Evolutionary conservation across 1,140 invertebrate genomes (phyloP), one percentile per base, ranked within the genome.

Genomic region (Carcinoscorpius rotundicauda): DNA sequence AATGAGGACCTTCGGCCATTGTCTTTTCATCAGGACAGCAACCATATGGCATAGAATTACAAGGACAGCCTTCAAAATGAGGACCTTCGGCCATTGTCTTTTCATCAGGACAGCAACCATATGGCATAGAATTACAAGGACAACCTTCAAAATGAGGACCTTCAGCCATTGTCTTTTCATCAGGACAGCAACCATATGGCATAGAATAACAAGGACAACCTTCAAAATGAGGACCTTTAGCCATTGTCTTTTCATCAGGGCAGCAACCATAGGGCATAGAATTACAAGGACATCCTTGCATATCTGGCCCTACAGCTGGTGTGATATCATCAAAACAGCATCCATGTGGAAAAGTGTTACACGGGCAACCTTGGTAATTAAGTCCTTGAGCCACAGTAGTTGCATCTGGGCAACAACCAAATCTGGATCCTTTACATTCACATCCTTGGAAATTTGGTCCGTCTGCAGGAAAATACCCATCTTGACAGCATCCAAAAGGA

Each of bases 341-440:
- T 29, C 92, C 92, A 72, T 82, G 89, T 72, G 85, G 83, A 57
- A 85, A 86, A 51, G 86, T 79, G 56, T 86, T 81, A 72, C 91
- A 94, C 57, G 84, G 83, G 73, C 91, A 93, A 11, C 88, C 89
- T 75, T 93, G 69, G 72, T n/a, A 70, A 71, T 61, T 64, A 10
- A 82, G 82, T 66, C 91, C 93, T 73, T 84, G 84, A 29, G 93
- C 88, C 52, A 84, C 76, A 1, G 86, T 88, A 57, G 89, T 78
- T 0, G 92, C 93, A 80, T 98, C 94, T 9, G 87, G 84, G 75
- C 96, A 93, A 70, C 90, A 93, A 49, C 88, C 87, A 68, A 83
- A 86, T 56, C 61, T 69, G 6, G 75, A 74, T 3, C 71, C 52
- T 53, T 76, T 71, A 64, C 78, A 80, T 52, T 74, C 51, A 66